These are phyloP conservation scores for Carapus acus DNA, from an alignment of 2,797 vertebrate genomes.

Conservation along the genomic window DNA sequence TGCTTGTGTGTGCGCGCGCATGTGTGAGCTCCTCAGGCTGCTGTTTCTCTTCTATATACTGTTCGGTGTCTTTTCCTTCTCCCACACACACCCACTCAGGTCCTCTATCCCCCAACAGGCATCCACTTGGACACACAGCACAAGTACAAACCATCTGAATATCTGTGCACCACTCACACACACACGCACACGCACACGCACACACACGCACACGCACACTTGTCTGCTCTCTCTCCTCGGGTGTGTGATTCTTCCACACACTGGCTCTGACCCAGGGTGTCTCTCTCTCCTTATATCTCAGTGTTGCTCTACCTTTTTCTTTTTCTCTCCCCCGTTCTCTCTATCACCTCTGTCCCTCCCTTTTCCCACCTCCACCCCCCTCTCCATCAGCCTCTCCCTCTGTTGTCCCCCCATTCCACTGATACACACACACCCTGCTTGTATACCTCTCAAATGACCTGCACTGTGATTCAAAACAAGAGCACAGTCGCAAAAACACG, in stretches of 20 bases:
- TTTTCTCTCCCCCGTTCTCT: too few species aligned
- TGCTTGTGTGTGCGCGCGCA: slow-evolving; percentile 19
- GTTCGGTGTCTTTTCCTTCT: slow-evolving; percentile 24
- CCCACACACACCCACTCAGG: slow-evolving; percentile 28
- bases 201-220: slow-evolving; percentile 12
- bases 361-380: too few species aligned
- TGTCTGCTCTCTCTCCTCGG: slow-evolving; percentile 38
- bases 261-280: slow-evolving; percentile 58
- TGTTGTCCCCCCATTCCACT: slow-evolving; percentile 17
- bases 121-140: slow-evolving; percentile 14
- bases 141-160: too few species aligned
- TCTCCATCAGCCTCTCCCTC: too few species aligned
- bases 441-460: slow-evolving; percentile 34
- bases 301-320: too few species aligned
- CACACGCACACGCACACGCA: background rate
- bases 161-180: too few species aligned
- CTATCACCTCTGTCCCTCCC: slow-evolving; percentile 59
- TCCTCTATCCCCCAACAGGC: slow-evolving; percentile 21
- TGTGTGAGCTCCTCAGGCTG: slow-evolving; percentile 11
- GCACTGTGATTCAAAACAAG: slow-evolving; percentile 34
- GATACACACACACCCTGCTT: background rate
- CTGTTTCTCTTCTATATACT: slow-evolving; percentile 21
- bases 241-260: slow-evolving; percentile 49
- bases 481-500: slow-evolving; percentile 3
- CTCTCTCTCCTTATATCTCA: too few species aligned